A percentile compares a stretch with the other conserved stretches of the same genome.
Evolutionary conservation across 2,888 invertebrate genomes (phyloP).

Genomic region (Strigamia crassipes): DNA sequence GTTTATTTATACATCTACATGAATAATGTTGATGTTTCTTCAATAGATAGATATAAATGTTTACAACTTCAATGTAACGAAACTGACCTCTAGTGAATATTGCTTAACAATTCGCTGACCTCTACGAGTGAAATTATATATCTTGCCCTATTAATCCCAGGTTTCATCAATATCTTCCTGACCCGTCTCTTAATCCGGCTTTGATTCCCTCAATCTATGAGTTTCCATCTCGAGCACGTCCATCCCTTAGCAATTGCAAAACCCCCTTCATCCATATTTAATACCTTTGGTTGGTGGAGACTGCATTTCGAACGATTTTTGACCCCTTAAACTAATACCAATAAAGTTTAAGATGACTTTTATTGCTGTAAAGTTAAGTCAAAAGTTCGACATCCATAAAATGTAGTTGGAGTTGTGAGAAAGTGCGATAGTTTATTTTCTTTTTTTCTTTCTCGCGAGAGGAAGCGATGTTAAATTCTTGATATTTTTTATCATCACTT

Average conservation of each 20-base stretch:
- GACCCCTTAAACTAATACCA: constrained; percentile 31
- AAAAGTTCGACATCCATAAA: constrained; percentile 33
- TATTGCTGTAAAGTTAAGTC: constrained; percentile 6
- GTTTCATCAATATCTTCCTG: constrained; percentile 33
- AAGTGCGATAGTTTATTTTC: not conserved
- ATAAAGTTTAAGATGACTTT: constrained; percentile 37
- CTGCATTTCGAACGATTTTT: constrained; percentile 17
- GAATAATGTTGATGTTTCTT: not conserved
- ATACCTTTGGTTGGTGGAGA: constrained; percentile 8
- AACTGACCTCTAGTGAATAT: not conserved
- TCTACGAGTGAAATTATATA: not conserved
- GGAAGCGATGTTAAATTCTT: not conserved
- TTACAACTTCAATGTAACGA: not conserved
- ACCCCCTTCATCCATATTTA: constrained; percentile 39
- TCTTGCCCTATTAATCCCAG: not conserved
- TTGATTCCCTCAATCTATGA: not conserved
- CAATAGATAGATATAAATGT: not conserved
- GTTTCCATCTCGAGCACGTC: constrained; percentile 25
- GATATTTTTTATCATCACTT: constrained; percentile 22
- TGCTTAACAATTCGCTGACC: not conserved
- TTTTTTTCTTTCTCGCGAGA: no score
- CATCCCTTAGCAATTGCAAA: constrained; percentile 14
- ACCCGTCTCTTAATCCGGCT: not conserved
- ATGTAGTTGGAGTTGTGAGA: not conserved
- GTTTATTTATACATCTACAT: not conserved